These are phyloP conservation scores for Eulithis prunata DNA, from an alignment of 2,888 invertebrate genomes.

Conservation along the genomic window DNA sequence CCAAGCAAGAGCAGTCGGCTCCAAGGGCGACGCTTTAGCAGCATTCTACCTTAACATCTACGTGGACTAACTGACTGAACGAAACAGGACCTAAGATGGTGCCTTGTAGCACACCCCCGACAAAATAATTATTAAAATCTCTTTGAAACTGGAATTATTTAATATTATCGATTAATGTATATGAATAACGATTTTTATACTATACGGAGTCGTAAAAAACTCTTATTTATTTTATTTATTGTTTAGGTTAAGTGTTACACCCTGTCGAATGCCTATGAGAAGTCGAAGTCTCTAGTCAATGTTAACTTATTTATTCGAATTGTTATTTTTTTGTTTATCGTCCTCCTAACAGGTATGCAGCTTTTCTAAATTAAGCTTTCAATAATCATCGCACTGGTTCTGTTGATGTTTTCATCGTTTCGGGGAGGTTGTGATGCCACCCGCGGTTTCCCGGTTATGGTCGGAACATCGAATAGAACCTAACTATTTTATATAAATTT, in stretches of 20 bases:
- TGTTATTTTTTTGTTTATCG: conserved; percentile 65
- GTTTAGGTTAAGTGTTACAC: conserved; percentile 79
- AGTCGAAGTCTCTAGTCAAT: conserved; percentile 76
- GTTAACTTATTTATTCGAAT: conserved; percentile 70
- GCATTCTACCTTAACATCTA: conserved; percentile 94
- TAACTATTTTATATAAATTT: conserved; percentile 80
- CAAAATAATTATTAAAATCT: conserved; percentile 41
- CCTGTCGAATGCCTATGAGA: conserved; percentile 78
- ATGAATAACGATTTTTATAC: conserved; percentile 76
- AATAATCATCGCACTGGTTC: conserved; percentile 69
- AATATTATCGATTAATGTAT: conserved; percentile 56
- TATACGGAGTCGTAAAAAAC: conserved; percentile 77
- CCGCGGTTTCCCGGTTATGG: conserved; percentile 56
- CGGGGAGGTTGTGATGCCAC: conserved; percentile 65
- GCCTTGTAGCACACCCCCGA: conserved; percentile 61
- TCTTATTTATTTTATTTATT: conserved; percentile 73
- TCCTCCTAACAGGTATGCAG: conserved; percentile 74
- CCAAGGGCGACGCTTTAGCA: conserved; percentile 92
- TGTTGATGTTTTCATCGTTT: conserved; percentile 48
- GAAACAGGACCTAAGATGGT: conserved; percentile 52
- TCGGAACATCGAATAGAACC: conserved; percentile 47
- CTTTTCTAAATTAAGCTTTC: conserved; percentile 73
- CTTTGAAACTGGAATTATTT: conserved; percentile 48
- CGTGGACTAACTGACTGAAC: conserved; percentile 69
- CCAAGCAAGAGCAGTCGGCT: conserved; percentile 92